Conservation (phyloP, 2,113 vertebrate species). For the Mohoua ochrocephala region DNA sequence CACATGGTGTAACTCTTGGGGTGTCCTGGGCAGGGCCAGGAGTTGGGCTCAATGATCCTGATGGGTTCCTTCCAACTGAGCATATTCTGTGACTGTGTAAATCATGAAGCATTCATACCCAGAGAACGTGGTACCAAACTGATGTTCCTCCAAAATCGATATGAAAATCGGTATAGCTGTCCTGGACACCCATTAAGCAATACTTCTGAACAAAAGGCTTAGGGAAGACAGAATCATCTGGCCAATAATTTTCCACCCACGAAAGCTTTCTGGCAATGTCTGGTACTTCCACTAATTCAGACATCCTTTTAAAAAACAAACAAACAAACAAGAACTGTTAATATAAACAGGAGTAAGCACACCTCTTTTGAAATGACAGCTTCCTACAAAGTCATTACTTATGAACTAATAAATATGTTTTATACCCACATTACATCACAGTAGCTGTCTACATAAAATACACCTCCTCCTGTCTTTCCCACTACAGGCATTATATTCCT, state of each 20-base stretch:
- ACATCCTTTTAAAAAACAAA: constrained; percentile 84
- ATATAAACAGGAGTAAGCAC: background rate
- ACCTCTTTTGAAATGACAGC: background rate
- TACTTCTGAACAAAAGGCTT: constrained; percentile 99
- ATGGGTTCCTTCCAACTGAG: background rate
- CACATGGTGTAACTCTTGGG: background rate
- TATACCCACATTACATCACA: background rate
- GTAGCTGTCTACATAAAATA: background rate
- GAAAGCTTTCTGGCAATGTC: constrained; percentile 96
- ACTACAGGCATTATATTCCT: background rate
- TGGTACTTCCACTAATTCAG: constrained; percentile 92
- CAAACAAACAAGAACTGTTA: background rate
- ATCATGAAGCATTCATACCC: constrained; percentile 77
- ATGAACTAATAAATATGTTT: background rate
- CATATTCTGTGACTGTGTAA: background rate
- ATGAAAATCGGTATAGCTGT: constrained; percentile 98
- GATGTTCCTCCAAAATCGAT: constrained; percentile 99
- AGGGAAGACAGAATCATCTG: constrained; percentile 96
- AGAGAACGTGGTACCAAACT: constrained; percentile 99
- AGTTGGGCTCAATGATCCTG: background rate
- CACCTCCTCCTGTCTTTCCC: background rate
- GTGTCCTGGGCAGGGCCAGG: too few species aligned
- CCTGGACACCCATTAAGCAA: constrained; percentile 96
- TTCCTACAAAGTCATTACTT: background rate
- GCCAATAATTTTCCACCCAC: constrained; percentile 99